phyloP scores from a whole-genome alignment of 2,113 vertebrate genomes.

The Stercorarius parasiticus region DNA sequence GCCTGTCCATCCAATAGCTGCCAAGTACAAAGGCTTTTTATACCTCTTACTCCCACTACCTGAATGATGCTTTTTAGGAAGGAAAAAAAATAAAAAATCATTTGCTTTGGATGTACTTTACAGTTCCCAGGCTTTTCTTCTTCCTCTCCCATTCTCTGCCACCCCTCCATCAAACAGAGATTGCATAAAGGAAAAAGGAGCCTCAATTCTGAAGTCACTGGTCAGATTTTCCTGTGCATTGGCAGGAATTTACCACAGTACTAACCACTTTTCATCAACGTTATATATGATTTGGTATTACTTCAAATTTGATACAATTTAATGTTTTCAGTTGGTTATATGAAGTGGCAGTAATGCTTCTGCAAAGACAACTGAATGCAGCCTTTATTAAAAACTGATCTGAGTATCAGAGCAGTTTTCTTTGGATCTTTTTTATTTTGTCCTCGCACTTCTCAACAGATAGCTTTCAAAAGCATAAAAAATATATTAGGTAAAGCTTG shows the following conservation, averaged over 20 bases:
- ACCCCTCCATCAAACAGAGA: background rate
- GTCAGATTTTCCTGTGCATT: background rate
- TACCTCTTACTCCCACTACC: background rate
- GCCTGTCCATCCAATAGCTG: background rate
- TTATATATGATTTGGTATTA: background rate
- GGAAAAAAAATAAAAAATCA: background rate
- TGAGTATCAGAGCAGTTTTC: background rate
- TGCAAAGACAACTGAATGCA: background rate
- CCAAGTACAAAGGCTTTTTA: constrained; percentile 14
- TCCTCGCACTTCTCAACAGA: background rate
- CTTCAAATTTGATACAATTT: background rate
- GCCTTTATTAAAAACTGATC: background rate
- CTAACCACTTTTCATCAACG: background rate
- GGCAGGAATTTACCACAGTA: background rate
- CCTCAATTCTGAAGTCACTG: background rate
- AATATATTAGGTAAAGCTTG: background rate
- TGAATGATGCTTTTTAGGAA: background rate
- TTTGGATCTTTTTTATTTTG: background rate
- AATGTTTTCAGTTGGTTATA: background rate
- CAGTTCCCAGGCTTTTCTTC: background rate
- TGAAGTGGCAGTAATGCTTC: background rate
- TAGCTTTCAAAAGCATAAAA: background rate
- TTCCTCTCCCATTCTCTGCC: background rate
- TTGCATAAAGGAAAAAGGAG: background rate
- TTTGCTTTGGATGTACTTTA: background rate